phyloP scores from a whole-genome alignment of 2,113 vertebrate species.

The Ptilorrhoa leucosticta region DNA sequence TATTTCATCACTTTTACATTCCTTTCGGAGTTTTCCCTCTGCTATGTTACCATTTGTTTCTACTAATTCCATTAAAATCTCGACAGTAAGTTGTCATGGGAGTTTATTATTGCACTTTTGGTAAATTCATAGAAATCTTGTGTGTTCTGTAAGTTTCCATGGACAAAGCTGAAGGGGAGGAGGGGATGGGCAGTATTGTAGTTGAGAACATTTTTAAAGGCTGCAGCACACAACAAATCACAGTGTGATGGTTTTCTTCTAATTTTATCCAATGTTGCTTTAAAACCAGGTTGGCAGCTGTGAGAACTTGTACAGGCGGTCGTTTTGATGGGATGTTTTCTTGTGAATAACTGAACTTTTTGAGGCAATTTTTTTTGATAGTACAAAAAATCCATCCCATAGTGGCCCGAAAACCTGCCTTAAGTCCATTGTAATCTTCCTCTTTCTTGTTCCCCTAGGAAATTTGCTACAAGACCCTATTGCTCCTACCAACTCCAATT shows the following conservation, averaged over 20 bases:
- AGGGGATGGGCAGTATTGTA: not conserved
- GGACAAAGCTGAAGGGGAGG: not conserved
- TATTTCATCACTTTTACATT: not conserved
- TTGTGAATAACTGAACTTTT: not conserved
- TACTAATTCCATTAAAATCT: not conserved
- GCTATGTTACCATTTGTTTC: not conserved
- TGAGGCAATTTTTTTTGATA: not conserved
- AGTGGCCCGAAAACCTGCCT: not conserved
- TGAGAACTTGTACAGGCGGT: not conserved
- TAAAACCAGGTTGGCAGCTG: not conserved
- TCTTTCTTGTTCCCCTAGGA: constrained; percentile 72
- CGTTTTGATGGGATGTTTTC: not conserved
- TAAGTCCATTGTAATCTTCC: not conserved
- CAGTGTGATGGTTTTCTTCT: not conserved
- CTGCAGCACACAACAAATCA: not conserved
- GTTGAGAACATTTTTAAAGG: not conserved
- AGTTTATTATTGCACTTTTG: not conserved
- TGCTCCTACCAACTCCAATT: constrained; percentile 88
- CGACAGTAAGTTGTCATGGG: not conserved
- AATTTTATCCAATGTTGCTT: not conserved
- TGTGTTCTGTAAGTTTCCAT: not conserved
- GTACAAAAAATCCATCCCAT: not conserved
- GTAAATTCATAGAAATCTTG: not conserved
- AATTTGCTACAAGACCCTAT: constrained; percentile 94
- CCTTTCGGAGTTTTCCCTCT: not conserved